Evolutionary conservation across 37 sponge, comb jelly and placozoan species (phyloP), one percentile per base, ranked within the genome.

Genomic region (Eunapius fragilis): DNA sequence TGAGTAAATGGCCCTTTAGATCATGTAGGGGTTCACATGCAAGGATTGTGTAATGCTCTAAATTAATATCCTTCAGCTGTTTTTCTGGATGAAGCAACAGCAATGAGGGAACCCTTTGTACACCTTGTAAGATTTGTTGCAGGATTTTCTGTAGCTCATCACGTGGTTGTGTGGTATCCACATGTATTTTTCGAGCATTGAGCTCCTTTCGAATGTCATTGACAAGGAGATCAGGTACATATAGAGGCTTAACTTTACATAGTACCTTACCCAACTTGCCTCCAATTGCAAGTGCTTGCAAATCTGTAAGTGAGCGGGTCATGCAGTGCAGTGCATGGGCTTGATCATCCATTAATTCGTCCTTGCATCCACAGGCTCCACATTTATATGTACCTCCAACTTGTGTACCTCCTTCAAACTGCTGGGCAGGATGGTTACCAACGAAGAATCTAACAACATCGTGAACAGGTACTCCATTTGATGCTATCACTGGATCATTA

Each of bases 251-350:
- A 2, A 28, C 2, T 10, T 70, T 70, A 5, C 71, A 70, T 70
- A 5, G 71, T n/a, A 70, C 27, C 71, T n/a, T n/a, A 27, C 71
- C 27, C 27, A 28, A 70, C 27, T n/a, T 70, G 27, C 71, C 71
- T 70, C 27, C 71, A 28, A 27, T 72, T 23, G 83, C 83, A 31
- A 41, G 72, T 23, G 25, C 10, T 24, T 73, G 74, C 22, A 83
- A 19, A 28, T 83, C 83, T 41, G 72, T 28, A 27, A 83, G 74
- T 12, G 37, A 36, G 25, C 83, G n/a, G 74, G 74, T 73, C 47
- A 14, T 45, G 26, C 36, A 36, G 24, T 81, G 70, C 71, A 70
- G 71, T 27, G 27, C 3, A 27, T 28, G 71, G 71, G 71, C 71
- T 27, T n/a, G 27, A 70, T n/a, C 27, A 4, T 70, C 27, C 27